Evolutionary conservation across 2,888 invertebrate genomes (phyloP), one percentile per base, ranked within the genome.

Genomic region (Aporophyla lueneburgensis): DNA sequence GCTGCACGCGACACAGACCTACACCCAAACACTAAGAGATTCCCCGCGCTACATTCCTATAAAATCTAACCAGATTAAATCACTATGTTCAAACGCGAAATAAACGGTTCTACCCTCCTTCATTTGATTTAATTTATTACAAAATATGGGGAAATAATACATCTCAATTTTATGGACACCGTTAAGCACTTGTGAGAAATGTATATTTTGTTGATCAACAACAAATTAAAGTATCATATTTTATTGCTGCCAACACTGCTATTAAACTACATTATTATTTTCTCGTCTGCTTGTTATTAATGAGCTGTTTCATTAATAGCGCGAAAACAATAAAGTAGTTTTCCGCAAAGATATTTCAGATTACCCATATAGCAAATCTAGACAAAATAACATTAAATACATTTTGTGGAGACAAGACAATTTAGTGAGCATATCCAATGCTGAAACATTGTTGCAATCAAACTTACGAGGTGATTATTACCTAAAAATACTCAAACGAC

Each of bases 401-500:
- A 71, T 62, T 82, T 68, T 58, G 63, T 71, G 46, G n/a, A 76
- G 70, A 74, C 74, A 76, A 84, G 70, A 80, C 77, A 78, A 78
- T 76, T 83, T 69, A 78, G 71, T 70, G 49, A 74, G 69, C 43
- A 49, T 62, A 71, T 73, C 58, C 53, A 80, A 76, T 59, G 78
- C 71, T 75, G 72, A 86, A 85, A 90, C 89, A 91, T 84, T 89
- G 90, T 89, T 90, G 89, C 88, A 89, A 89, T 88, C 80, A 84
- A 88, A 89, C 87, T 91, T 90, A 91, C 88, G 88, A 89, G 87
- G 90, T 91, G 90, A 89, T 92, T 92, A 89, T 91, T 89, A 86
- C 89, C 93, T 93, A 92, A 93, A 93, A 93, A 93, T 93, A 94
- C 88, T 87, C 86, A 86, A 91, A 91, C 87, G 88, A 80, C 85